Base-by-base conservation (phyloP, 1,140 invertebrate genomes). In the Magallana ariakensis region DNA sequence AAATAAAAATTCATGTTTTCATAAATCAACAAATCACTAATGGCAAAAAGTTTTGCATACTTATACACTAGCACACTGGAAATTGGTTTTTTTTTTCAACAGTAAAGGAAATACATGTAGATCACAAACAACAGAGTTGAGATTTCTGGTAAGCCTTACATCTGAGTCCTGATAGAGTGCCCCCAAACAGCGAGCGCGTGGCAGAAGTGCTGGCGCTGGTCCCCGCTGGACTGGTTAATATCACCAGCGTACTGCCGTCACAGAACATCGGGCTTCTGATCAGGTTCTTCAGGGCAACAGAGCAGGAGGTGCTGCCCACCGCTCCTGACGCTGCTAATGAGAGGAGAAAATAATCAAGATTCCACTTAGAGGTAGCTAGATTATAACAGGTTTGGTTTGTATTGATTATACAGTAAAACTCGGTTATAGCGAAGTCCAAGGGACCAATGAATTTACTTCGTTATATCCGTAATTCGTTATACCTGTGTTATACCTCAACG, bases 141-240 rank as follows among this genome's bases (percentile, higher is more conserved):
- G 22, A 33, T 80, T 46, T 46, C 5, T 60, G 58, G 13, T 13
- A 60, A 60, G 10, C 88, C 89, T 89, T 87, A 94, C 93, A 89
- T 90, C 93, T 90, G 0, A 94, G 85, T 83, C 90, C 89, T 15
- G 93, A 91, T 1, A 94, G 87, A 86, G 90, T 89, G 26, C 91
- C 88, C 22, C 93, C 94, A 92, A 94, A 94, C 75, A 94, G 91
- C 1, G 93, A 93, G 0, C 94, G 80, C 1, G 92, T 89, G 10
- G 92, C 87, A 56, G 87, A 81, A 33, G 89, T 93, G 26, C 87
- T 90, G 26, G 85, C 87, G 9, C 87, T 86, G n/a, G 86, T 88
- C 22, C 93, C 92, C 56, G 92, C 89, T 19, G 91, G 84, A 8
- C 92, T 86, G 1, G 91, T 92, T 46, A 94, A 89, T 62, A 94